Conservation (phyloP, 2,888 invertebrate genomes). For the Dorcus parallelipipedus region DNA sequence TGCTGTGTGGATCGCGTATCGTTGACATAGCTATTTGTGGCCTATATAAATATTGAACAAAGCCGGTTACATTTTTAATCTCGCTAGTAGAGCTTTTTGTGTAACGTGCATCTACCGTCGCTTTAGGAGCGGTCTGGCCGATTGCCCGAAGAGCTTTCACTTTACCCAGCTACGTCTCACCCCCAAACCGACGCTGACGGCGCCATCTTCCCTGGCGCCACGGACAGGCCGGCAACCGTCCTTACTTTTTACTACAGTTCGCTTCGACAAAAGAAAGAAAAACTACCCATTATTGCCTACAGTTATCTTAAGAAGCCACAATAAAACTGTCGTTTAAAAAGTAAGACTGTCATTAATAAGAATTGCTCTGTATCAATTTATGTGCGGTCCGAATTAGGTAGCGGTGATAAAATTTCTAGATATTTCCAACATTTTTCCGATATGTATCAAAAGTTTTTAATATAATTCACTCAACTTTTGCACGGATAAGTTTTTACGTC, state of each 20-base stretch:
- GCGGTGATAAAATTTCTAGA: constrained; percentile 17
- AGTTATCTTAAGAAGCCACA: constrained; percentile 51
- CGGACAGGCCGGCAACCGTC: constrained; percentile 43
- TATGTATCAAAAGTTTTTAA: not conserved
- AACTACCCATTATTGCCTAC: constrained; percentile 51
- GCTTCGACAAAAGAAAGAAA: constrained; percentile 46
- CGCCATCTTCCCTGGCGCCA: constrained; percentile 44
- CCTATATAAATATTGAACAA: constrained; percentile 35
- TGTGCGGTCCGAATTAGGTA: constrained; percentile 43
- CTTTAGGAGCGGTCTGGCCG: constrained; percentile 39
- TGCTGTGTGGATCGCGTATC: constrained; percentile 21
- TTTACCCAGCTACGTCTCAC: constrained; percentile 24
- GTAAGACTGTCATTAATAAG: constrained; percentile 47
- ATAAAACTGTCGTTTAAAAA: constrained; percentile 51
- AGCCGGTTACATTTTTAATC: constrained; percentile 37
- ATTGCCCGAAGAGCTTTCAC: constrained; percentile 44
- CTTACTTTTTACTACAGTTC: constrained; percentile 47
- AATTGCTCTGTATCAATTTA: constrained; percentile 48
- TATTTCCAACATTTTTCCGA: not conserved
- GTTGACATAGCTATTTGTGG: constrained; percentile 34
- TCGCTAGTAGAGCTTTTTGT: constrained; percentile 26
- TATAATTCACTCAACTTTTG: not conserved
- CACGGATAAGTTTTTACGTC: not conserved
- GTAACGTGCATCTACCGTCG: constrained; percentile 28
- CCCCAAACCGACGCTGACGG: constrained; percentile 37